Conservation (phyloP, 2,797 vertebrate genomes). For the Mormyrus proboscirostris region DNA sequence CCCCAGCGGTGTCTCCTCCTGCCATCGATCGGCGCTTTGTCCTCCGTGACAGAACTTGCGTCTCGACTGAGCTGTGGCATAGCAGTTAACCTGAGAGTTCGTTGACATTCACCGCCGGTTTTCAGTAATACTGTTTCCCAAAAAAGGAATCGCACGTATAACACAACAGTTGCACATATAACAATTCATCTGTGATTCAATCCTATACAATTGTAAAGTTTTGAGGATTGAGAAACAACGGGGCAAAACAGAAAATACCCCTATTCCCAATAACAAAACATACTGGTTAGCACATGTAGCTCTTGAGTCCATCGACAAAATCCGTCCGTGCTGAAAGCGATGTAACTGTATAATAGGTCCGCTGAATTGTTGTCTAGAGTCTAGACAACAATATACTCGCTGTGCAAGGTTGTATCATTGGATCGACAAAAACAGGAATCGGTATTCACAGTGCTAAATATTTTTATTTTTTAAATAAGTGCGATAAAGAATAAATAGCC, state of each 20-base stretch:
- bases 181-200: neutral
- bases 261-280: neutral
- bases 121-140: neutral
- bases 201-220: neutral
- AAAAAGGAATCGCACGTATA: neutral
- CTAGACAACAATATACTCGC: neutral
- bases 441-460: neutral
- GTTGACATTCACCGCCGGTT: neutral
- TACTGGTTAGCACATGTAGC: neutral
- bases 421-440: neutral
- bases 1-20: conserved; percentile 53
- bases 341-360: neutral
- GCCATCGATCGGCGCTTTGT: fast-evolving
- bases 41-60: neutral
- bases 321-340: neutral
- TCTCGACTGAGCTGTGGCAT: neutral
- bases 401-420: neutral
- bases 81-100: neutral
- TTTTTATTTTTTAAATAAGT: neutral
- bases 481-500: neutral
- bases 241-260: neutral
- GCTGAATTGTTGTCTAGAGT: neutral
- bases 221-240: neutral
- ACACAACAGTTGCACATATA: neutral
- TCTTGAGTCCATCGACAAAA: neutral